A percentile compares a stretch with the other conserved stretches of the same genome.
phyloP scores from a whole-genome alignment of 1,140 invertebrate genomes.

The Rhyzopertha dominica region DNA sequence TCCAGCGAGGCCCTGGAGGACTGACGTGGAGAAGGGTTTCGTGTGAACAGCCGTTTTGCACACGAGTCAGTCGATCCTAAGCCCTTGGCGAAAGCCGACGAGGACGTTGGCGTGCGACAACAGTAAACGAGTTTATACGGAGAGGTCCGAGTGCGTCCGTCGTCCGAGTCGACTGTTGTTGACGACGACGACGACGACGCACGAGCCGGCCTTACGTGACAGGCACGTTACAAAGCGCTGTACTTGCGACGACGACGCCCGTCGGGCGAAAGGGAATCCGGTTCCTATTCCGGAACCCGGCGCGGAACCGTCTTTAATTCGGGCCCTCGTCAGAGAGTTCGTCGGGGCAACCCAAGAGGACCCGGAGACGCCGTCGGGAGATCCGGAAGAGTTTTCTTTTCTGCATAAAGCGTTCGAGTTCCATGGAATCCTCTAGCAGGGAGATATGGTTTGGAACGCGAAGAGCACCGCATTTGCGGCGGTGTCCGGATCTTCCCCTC shows the following conservation, averaged over 20 bases:
- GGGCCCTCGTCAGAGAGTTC: conserved; percentile 60
- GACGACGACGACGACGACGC: not conserved
- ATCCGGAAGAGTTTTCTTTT: conserved; percentile 76
- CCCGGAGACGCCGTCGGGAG: conserved; percentile 65
- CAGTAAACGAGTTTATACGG: not conserved
- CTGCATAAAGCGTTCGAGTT: conserved; percentile 63
- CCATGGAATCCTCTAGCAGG: conserved; percentile 65
- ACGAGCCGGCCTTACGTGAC: not conserved
- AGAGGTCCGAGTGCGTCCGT: not conserved
- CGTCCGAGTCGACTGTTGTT: not conserved
- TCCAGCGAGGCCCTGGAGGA: conserved; percentile 74
- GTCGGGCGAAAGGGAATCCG: conserved; percentile 62
- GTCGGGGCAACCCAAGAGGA: conserved; percentile 61
- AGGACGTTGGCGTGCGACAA: conserved; percentile 34
- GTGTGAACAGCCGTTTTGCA: conserved; percentile 83
- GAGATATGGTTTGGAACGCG: conserved; percentile 62
- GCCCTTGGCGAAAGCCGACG: conserved; percentile 57
- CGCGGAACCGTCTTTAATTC: conserved; percentile 59
- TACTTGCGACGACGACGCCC: not conserved
- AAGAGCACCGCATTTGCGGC: conserved; percentile 64
- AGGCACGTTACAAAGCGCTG: no score
- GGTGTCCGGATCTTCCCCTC: conserved; percentile 60
- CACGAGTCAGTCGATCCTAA: conserved; percentile 82
- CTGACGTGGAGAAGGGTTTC: conserved; percentile 85
- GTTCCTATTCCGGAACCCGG: conserved; percentile 66